Percentiles rank a stretch among this genome's conserved stretches.
phyloP scores from a whole-genome alignment of 2,888 invertebrate genomes.

The Drosophila bunnanda region DNA sequence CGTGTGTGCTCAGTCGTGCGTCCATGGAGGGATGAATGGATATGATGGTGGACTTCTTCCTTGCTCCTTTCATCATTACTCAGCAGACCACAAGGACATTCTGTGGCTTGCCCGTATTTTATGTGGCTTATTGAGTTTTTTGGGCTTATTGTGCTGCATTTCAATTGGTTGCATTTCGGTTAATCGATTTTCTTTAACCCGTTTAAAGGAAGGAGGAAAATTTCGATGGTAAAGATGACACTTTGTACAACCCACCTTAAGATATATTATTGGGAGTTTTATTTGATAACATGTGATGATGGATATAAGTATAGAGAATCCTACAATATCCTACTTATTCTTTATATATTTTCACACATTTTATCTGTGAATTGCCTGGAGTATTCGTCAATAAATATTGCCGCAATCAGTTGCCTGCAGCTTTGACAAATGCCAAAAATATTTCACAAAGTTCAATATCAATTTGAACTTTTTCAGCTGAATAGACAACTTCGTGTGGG shows the following conservation, averaged over 20 bases:
- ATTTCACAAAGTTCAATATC: conserved; percentile 2
- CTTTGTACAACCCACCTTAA: not conserved
- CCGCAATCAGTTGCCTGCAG: not conserved
- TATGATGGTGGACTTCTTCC: conserved; percentile 9
- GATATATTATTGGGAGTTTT: not conserved
- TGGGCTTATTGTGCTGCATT: conserved; percentile 18
- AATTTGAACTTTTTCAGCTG: conserved; percentile 16
- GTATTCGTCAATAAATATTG: not conserved
- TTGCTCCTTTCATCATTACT: not conserved
- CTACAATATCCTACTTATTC: not conserved
- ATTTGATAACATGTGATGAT: no score
- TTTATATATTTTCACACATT: not conserved
- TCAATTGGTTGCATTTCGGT: conserved; percentile 28
- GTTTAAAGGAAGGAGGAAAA: not conserved
- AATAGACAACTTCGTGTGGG: conserved; percentile 1
- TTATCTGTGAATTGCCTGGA: not conserved
- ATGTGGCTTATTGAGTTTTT: conserved; percentile 20
- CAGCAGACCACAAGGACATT: not conserved
- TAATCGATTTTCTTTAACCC: not conserved
- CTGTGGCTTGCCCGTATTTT: not conserved
- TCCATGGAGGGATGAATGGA: conserved; percentile 25
- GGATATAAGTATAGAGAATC: no score
- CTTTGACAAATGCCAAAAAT: not conserved
- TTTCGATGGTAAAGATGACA: not conserved
- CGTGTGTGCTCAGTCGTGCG: conserved; percentile 61